phyloP scores from a whole-genome alignment of 1,140 invertebrate species.

The Amyelois transitella region DNA sequence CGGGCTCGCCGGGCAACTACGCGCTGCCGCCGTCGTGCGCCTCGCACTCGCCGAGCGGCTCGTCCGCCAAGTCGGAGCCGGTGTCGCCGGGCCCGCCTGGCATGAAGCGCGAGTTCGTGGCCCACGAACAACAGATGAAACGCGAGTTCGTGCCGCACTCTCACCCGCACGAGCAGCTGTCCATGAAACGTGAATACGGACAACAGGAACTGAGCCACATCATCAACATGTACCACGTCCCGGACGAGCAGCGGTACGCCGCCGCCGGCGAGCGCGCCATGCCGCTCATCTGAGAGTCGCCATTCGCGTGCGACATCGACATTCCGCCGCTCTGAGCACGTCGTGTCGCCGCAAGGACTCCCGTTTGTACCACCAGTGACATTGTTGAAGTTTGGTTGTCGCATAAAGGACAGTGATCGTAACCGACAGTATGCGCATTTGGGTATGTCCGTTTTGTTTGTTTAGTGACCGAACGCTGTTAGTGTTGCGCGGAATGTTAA shows the following conservation, averaged over 20 bases:
- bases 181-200: constrained; percentile 83
- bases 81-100: constrained; percentile 80
- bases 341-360: constrained; percentile 39
- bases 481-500: constrained; percentile 60
- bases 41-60: constrained; percentile 86
- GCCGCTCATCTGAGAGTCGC: constrained; percentile 74
- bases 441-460: constrained; percentile 68
- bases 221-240: constrained; percentile 79
- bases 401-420: constrained; percentile 58
- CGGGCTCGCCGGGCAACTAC: constrained; percentile 79
- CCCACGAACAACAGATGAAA: constrained; percentile 80
- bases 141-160: constrained; percentile 86
- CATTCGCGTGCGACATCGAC: constrained; percentile 75
- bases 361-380: constrained; percentile 37
- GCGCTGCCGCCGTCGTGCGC: constrained; percentile 79
- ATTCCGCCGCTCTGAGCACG: constrained; percentile 73
- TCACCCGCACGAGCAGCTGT: constrained; percentile 77
- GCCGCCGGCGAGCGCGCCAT: constrained; percentile 67
- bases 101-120: constrained; percentile 81
- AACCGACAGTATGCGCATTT: constrained; percentile 60
- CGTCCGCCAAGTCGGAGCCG: constrained; percentile 88
- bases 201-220: constrained; percentile 76
- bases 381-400: constrained; percentile 40
- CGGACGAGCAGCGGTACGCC: constrained; percentile 72
- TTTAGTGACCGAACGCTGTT: constrained; percentile 55